Conservation (phyloP, 2,888 invertebrate species). For the Polylopha cassiicola region DNA sequence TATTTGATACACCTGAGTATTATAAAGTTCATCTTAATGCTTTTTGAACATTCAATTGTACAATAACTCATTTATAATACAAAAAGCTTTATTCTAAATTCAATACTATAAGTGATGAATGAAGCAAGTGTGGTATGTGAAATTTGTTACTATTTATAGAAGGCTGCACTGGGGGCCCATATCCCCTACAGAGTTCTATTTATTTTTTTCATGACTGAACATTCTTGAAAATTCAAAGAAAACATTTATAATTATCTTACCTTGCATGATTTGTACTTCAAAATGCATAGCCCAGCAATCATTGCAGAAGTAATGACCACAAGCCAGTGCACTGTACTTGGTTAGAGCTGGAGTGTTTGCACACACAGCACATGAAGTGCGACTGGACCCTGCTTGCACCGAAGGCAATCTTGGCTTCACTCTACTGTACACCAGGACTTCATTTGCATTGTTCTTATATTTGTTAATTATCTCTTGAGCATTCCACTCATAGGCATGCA, state of each 20-base stretch:
- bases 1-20: conserved; percentile 81
- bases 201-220: too few species aligned
- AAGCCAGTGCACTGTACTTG: conserved; percentile 88
- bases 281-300: conserved; percentile 98
- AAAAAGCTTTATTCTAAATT: too few species aligned
- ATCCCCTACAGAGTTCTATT: too few species aligned
- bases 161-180: too few species aligned
- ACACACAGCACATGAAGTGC: conserved; percentile 87
- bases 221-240: too few species aligned
- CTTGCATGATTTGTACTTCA: conserved; percentile 96
- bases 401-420: conserved; percentile 61
- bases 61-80: too few species aligned
- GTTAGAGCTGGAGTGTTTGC: conserved; percentile 80
- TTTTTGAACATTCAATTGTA: too few species aligned
- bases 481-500: conserved; percentile 95
- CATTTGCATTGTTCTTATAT: conserved; percentile 87
- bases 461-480: conserved; percentile 87
- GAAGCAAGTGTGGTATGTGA: too few species aligned
- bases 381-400: conserved; percentile 46
- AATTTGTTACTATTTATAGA: too few species aligned
- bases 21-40: conserved; percentile 1
- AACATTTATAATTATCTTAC: too few species aligned
- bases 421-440: conserved; percentile 73
- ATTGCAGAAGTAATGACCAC: conserved; percentile 95
- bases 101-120: too few species aligned